Evolutionary conservation across 2,797 vertebrate species (phyloP), one percentile per base, ranked within the genome.

Genomic region (Knipowitschia caucasica): DNA sequence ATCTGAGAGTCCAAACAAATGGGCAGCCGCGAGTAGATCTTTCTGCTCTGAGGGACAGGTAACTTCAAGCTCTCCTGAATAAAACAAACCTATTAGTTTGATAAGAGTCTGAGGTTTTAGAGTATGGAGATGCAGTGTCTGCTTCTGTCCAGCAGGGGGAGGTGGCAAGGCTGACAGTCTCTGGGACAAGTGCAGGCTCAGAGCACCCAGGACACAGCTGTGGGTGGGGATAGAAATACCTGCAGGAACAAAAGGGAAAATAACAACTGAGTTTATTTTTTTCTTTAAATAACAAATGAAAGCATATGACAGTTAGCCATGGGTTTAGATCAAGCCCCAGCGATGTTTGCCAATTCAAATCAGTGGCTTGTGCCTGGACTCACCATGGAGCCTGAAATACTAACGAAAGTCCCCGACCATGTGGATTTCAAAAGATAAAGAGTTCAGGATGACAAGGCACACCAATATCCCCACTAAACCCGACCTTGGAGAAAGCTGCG

Each of bases 191-290:
- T 79, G 71, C 0, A 88, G 89, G 53, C 89, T 90, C 36, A 88
- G 67, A 15, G 90, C 89, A 7, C 87, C 85, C 1, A 91, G 79
- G 50, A 91, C 36, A 51, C 89, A 90, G 51, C 91, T 84, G 63
- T 91, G 90, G 29, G 75, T 72, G 4, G 89, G 89, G 23, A 92
- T 66, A 3, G 86, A 86, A 25, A 91, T 77, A 56, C 81, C 91
- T 92, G 62, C 0, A 33, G 1, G 18, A 15, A 12, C 20, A 47
- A 4, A 4, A 21, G 1, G 23, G 0, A 0, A 14, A 7, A 15
- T 43, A 7, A 5, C 17, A 2, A 5, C 15, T 38, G 35, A 38
- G n/a, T 18, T n/a, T 20, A 10, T 38, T 7, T 18, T 18, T 15
- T 38, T 38, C n/a, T n/a, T n/a, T n/a, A n/a, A 29, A 29, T 2